Evolutionary conservation across 2,797 vertebrate species (phyloP).

Genomic region (Phrynocephalus guinanensis): DNA sequence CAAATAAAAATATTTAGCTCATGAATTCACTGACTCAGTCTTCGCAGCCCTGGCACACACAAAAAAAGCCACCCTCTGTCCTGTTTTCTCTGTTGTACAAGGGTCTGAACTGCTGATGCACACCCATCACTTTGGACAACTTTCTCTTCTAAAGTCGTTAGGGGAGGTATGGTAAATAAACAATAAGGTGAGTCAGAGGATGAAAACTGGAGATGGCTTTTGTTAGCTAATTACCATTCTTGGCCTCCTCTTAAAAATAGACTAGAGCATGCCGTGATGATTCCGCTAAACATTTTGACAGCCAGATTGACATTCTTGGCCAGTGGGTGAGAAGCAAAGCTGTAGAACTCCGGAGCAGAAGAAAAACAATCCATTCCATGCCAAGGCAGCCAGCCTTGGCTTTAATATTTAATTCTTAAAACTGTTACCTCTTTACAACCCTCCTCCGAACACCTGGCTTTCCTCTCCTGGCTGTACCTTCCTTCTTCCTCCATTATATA

Average conservation of each 20-base stretch:
- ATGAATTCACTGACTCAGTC: too few relatives aligned
- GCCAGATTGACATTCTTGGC: constrained; percentile 41
- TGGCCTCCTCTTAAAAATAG: constrained; percentile 69
- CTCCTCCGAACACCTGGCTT: constrained; percentile 63
- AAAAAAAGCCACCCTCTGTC: too few relatives aligned
- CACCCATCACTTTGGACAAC: constrained; percentile 17
- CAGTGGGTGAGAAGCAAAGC: constrained; percentile 45
- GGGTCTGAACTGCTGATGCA: accelerated
- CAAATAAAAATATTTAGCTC: too few relatives aligned
- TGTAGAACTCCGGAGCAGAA: constrained; percentile 44
- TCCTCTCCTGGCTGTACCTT: constrained; percentile 59
- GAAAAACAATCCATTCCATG: constrained; percentile 47
- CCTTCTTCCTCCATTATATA: constrained; percentile 59
- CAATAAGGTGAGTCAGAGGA: constrained; percentile 65
- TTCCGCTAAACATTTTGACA: constrained; percentile 39
- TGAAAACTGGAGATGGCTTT: constrained; percentile 59
- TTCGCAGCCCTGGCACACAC: constrained; percentile 26
- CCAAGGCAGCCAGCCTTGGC: constrained; percentile 27
- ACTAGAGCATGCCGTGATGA: constrained; percentile 52
- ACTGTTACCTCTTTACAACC: constrained; percentile 61
- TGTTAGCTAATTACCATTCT: constrained; percentile 57
- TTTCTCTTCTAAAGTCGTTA: background rate
- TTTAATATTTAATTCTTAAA: constrained; percentile 72
- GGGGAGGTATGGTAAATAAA: constrained; percentile 7
- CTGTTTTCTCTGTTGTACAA: accelerated